Evolutionary conservation across 2,888 invertebrate species (phyloP).

Genomic region (Diadegma fenestrale): DNA sequence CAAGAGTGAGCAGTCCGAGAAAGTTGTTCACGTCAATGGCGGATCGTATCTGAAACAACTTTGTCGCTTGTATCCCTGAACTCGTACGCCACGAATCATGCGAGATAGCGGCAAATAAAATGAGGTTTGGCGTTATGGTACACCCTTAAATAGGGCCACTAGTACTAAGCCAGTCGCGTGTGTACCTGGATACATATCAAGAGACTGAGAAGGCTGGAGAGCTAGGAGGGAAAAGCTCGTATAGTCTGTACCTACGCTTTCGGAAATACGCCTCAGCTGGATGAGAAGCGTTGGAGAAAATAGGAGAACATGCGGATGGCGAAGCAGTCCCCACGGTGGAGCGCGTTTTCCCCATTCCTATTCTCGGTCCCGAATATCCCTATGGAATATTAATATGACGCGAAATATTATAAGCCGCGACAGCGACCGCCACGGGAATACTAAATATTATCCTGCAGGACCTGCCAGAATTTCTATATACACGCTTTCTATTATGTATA

Average conservation of each 20-base stretch:
- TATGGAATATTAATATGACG: slow-evolving; percentile 84
- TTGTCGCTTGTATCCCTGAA: not conserved
- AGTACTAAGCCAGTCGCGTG: slow-evolving; percentile 32
- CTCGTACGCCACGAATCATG: not conserved
- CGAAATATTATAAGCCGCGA: slow-evolving; percentile 85
- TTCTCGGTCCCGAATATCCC: slow-evolving; percentile 74
- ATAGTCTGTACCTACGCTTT: not conserved
- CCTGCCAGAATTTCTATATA: slow-evolving; percentile 50
- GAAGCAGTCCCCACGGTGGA: slow-evolving; percentile 40
- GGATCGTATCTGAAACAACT: slow-evolving; percentile 40
- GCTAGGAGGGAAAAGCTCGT: not conserved
- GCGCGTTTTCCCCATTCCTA: slow-evolving; percentile 50
- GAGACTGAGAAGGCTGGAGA: not conserved
- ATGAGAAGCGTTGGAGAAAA: slow-evolving; percentile 45
- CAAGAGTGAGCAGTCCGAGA: slow-evolving; percentile 19
- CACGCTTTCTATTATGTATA: not conserved
- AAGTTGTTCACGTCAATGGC: slow-evolving; percentile 44
- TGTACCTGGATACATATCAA: slow-evolving; percentile 49
- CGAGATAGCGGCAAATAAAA: not conserved
- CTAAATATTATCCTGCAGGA: slow-evolving; percentile 83
- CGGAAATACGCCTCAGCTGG: slow-evolving; percentile 36
- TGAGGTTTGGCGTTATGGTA: slow-evolving; percentile 51
- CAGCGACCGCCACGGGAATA: slow-evolving; percentile 83
- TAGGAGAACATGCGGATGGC: slow-evolving; percentile 20
- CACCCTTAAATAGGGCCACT: slow-evolving; percentile 60